A percentile compares a stretch with the other conserved stretches of the same genome.
Conservation (phyloP, 2,113 vertebrate genomes). For the Chloropsis cyanopogon region DNA sequence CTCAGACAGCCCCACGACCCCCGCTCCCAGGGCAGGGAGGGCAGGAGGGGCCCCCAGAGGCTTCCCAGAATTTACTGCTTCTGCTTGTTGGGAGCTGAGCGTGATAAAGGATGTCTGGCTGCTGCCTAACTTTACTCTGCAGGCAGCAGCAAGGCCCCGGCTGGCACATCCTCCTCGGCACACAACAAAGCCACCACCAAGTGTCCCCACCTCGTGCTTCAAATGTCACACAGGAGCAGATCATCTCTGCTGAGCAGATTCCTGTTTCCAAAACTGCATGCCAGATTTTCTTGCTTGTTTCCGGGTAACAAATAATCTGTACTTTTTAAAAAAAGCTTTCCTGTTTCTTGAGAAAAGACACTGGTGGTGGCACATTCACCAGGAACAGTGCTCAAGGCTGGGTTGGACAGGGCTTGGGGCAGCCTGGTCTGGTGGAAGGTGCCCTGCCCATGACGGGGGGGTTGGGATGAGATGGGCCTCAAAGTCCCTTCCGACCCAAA, state of each 20-base stretch:
- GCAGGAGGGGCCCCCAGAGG: not conserved
- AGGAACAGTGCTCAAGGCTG: not conserved
- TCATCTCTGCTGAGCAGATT: not conserved
- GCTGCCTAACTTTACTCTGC: fast-evolving
- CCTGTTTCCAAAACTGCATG: fast-evolving
- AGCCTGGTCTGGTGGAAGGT: not conserved
- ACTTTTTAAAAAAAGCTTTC: not conserved
- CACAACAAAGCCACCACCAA: fast-evolving
- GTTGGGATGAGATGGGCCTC: not conserved
- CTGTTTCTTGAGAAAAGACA: not conserved
- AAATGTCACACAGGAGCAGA: fast-evolving
- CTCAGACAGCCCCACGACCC: fast-evolving
- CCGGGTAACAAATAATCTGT: not conserved
- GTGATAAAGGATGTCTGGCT: fast-evolving
- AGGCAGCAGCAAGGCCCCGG: not conserved
- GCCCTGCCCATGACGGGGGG: not conserved
- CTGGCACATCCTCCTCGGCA: fast-evolving
- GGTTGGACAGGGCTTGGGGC: not conserved
- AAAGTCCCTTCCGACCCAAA: not conserved
- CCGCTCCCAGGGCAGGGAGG: fast-evolving
- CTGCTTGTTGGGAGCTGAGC: fast-evolving
- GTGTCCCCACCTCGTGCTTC: not conserved
- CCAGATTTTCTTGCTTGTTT: not conserved
- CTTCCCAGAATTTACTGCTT: not conserved
- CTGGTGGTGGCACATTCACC: fast-evolving